Base-by-base conservation (phyloP, 1,140 invertebrate species). In the Hesperophylax magnus region DNA sequence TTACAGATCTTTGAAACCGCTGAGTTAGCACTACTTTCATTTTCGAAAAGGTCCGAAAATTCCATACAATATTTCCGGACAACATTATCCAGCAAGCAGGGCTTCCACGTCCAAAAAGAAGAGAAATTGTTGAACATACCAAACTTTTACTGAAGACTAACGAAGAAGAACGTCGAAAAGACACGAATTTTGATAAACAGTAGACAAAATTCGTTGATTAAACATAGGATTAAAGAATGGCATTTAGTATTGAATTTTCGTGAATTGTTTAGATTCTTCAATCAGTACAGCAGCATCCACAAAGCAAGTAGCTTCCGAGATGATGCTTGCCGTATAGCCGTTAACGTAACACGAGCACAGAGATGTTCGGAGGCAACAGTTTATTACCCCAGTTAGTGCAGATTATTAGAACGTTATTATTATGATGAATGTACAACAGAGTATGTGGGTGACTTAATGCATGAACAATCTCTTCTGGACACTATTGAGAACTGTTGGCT, bases 361-460 rank as follows among this genome's bases (percentile, higher is more conserved):
- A 15, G 17, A 27, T 27, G 27, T 27, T 34, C 9, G 5, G n/a
- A 39, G 15, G 24, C 24, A 18, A 61, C 63, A 31, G 8, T 31
- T 18, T 67, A 27, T 27, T 18, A 31, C 7, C 17, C 17, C 24
- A 34, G 54, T 76, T 75, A 27, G 31, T 8, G 22, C 24, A 27
- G 17, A 47, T 47, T 71, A 27, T 58, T 58, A 75, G 72, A 75
- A 75, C 27, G 71, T 27, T 74, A 74, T 74, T 52, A 71, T 65
- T 22, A 22, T 58, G 56, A 47, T 47, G 69, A 18, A 72, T 52
- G 69, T 75, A 31, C 34, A 76, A 61, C 17, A 61, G 20, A 22
- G 22, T 9, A 39, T 39, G 72, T 76, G 31, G 54, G 72, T 76
- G 72, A 76, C 54, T 76, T 76, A 27, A 76, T 75, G n/a, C 72